Base-by-base conservation (phyloP, 1,140 invertebrate genomes). In the Philotrypesis tridentata region DNA sequence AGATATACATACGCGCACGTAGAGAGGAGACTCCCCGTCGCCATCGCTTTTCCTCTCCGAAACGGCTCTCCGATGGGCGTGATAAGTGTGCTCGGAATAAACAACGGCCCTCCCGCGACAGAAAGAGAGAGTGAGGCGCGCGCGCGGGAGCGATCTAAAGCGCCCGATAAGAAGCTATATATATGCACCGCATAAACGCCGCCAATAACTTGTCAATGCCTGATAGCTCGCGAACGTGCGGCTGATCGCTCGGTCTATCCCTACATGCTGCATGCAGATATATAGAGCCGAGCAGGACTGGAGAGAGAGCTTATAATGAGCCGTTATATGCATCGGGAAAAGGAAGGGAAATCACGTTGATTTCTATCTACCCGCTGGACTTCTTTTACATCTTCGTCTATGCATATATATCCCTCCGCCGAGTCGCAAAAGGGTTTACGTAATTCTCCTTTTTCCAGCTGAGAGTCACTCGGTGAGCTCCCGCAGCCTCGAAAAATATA, bases 41-140 rank as follows among this genome's bases (percentile, higher is more conserved):
- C 37, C 61, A 23, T 60, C 40, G 31, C 37, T 31, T 55, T 68
- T 33, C n/a, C n/a, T n/a, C n/a, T 71, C 43, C 63, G 6, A 3
- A 21, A 33, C 25, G 55, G 43, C 79, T 80, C 60, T 23, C n/a
- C 33, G 71, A 75, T 75, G 72, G 25, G 61, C 27, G 61, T 67
- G 71, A 80, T 80, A 74, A 75, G 61, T 65, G 68, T 48, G 70
- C 79, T 12, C 37, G 37, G 71, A 80, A 80, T 74, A 80, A 80
- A 80, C 61, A 80, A 27, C 48, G 31, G 21, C 68, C 3, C 48
- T 11, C n/a, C n/a, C n/a, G n/a, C n/a, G 55, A 25, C 3, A 25
- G n/a, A 60, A 25, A 40, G 55, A 77, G 14, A 77, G 63, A n/a
- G n/a, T n/a, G n/a, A n/a, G n/a, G n/a, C n/a, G 43, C 3, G 21